A percentile compares a stretch with the other conserved stretches of the same genome.
Conservation (phyloP, 1,140 invertebrate genomes). For the Eumaeus atala region DNA sequence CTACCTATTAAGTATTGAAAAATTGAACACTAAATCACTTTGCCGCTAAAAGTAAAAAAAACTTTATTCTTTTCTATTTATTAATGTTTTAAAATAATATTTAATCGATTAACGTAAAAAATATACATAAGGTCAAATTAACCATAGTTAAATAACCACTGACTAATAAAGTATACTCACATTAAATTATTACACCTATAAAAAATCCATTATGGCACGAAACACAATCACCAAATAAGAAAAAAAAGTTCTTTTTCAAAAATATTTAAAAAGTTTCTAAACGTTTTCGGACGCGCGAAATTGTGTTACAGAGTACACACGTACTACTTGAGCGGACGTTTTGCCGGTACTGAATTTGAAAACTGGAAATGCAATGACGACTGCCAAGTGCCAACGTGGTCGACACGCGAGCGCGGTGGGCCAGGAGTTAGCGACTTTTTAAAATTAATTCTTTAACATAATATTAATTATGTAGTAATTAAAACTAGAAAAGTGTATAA, state of each 20-base stretch:
- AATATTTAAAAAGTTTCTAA: conserved; percentile 1
- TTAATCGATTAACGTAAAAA: too few relatives aligned
- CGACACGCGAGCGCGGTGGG: conserved; percentile 1
- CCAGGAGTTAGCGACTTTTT: background rate
- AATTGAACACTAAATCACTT: too few relatives aligned
- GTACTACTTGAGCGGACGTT: background rate
- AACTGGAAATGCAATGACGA: conserved; percentile 8
- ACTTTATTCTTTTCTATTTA: too few relatives aligned
- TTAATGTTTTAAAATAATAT: too few relatives aligned
- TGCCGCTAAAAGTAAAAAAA: too few relatives aligned
- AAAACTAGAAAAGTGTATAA: too few relatives aligned
- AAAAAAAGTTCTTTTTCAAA: background rate
- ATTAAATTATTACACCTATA: background rate
- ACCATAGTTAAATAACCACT: background rate
- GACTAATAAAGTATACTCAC: background rate
- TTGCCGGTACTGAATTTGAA: conserved; percentile 10
- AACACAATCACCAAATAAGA: background rate
- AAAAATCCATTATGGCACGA: conserved; percentile 7
- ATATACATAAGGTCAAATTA: too few relatives aligned
- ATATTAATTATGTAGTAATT: too few relatives aligned
- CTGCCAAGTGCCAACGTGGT: conserved; percentile 10
- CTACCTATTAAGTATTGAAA: too few relatives aligned
- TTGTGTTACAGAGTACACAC: background rate
- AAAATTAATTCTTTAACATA: too few relatives aligned
- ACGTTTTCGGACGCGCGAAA: conserved; percentile 1